phyloP scores from a whole-genome alignment of 2,797 vertebrate species.

The Arrhamphus sclerolepis region DNA sequence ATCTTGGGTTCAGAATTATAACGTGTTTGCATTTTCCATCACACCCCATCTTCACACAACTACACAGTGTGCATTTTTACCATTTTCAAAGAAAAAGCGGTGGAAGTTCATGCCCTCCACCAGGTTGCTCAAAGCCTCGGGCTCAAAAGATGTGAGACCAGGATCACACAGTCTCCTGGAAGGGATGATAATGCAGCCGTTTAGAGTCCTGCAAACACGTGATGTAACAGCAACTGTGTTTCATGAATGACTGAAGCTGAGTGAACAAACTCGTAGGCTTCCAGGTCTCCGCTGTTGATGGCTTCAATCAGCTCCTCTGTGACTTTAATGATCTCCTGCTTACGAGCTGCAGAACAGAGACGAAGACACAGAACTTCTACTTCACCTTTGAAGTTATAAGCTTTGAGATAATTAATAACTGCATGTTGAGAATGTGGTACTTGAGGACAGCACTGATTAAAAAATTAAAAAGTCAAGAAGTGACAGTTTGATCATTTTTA shows the following conservation, averaged over 20 bases:
- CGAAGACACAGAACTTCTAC: neutral
- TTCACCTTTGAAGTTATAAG: neutral
- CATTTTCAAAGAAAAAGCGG: slow-evolving; percentile 97
- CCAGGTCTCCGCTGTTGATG: slow-evolving; percentile 97
- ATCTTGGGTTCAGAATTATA: no score
- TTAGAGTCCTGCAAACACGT: neutral
- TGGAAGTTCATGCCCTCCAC: slow-evolving; percentile 98
- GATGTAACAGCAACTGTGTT: neutral
- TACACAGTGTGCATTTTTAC: no score
- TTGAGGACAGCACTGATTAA: no score
- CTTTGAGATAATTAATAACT: no score
- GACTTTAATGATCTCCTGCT: slow-evolving; percentile 98
- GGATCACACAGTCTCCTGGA: slow-evolving; percentile 96
- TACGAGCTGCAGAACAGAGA: slow-evolving; percentile 82
- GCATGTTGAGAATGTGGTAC: no score
- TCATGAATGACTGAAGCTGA: neutral
- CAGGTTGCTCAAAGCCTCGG: slow-evolving; percentile 95
- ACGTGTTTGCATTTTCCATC: no score
- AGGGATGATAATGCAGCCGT: neutral
- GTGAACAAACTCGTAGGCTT: slow-evolving; percentile 95
- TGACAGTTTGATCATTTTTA: slow-evolving; percentile 21
- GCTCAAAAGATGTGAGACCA: slow-evolving; percentile 95
- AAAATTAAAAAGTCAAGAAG: no score
- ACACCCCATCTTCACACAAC: no score
- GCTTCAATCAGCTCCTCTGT: slow-evolving; percentile 97